These are phyloP conservation scores for Megaceryle maxima DNA, from an alignment of 2,113 vertebrate genomes.

Conservation along the genomic window DNA sequence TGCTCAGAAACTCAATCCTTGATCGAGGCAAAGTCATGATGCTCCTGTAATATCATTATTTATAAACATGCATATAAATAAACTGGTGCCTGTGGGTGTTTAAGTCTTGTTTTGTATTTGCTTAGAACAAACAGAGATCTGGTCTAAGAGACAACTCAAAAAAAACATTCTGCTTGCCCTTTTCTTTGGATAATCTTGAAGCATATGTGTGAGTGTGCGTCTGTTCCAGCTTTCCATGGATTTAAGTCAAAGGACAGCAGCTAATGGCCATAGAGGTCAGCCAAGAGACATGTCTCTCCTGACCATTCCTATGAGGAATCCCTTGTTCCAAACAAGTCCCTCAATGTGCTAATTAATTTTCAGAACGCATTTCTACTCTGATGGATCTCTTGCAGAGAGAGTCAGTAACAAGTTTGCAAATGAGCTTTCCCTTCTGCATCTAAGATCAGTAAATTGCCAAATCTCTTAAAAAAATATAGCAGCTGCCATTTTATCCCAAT, in stretches of 20 bases:
- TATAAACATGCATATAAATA: background rate
- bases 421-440: background rate
- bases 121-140: background rate
- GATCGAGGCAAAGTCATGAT: background rate
- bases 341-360: constrained; percentile 3
- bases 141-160: background rate
- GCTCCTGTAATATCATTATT: background rate
- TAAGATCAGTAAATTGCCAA: background rate
- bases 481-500: background rate
- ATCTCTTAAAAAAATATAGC: background rate
- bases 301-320: background rate
- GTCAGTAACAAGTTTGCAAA: constrained; percentile 48
- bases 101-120: background rate
- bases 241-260: background rate
- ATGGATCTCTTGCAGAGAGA: constrained; percentile 11
- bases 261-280: background rate
- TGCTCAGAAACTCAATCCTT: background rate
- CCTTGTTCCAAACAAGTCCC: background rate
- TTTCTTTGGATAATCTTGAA: background rate
- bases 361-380: constrained; percentile 9
- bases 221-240: background rate
- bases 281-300: background rate
- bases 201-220: rapidly evolving
- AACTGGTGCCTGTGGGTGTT: background rate
- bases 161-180: background rate